phyloP scores from a whole-genome alignment of 2,888 invertebrate genomes.

The Podabrus alpinus region DNA sequence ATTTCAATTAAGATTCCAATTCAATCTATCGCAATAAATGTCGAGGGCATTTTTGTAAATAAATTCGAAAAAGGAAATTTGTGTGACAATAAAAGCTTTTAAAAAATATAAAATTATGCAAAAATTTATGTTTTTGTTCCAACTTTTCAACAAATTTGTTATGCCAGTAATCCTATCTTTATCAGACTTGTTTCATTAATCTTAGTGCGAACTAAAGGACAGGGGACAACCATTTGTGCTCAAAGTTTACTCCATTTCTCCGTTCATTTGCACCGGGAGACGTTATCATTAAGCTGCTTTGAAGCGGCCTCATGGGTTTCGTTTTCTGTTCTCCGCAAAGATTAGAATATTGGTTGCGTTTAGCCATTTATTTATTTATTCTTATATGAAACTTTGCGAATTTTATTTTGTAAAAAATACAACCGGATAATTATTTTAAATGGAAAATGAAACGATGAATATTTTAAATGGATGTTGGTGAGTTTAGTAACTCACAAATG shows the following conservation, averaged over 20 bases:
- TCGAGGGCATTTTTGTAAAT: not conserved
- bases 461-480: not conserved
- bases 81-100: not conserved
- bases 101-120: not conserved
- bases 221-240: conserved; percentile 27
- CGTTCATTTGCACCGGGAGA: conserved; percentile 47
- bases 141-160: conserved; percentile 15
- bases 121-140: not conserved
- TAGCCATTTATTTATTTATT: conserved; percentile 13
- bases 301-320: conserved; percentile 42
- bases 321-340: conserved; percentile 21
- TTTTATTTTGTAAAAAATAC: not conserved
- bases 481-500: not conserved
- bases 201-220: conserved; percentile 33
- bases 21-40: not conserved
- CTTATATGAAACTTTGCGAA: not conserved
- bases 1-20: not conserved
- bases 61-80: not conserved
- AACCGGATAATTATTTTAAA: not conserved
- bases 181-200: conserved; percentile 34
- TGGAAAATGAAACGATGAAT: not conserved
- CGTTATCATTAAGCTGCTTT: conserved; percentile 46
- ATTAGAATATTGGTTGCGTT: conserved; percentile 11
- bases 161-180: conserved; percentile 19
- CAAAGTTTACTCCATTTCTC: conserved; percentile 44